Base-by-base conservation (phyloP, 2,888 invertebrate genomes). In the Deroplatys truncata region DNA sequence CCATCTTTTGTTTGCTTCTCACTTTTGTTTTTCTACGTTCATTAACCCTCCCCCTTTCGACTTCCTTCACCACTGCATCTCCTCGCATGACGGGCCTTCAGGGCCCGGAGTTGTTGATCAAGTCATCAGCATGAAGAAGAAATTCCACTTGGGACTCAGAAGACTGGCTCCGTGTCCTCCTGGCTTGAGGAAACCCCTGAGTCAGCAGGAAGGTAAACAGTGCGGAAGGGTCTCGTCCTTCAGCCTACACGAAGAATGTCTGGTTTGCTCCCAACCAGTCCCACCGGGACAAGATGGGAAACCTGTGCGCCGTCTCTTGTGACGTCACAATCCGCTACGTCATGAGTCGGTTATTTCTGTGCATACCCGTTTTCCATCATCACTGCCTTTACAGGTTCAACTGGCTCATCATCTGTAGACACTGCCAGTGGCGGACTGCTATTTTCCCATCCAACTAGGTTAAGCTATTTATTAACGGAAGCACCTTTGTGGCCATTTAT, bases 281-380 rank as follows among this genome's bases (percentile, higher is more conserved):
- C 56, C 56, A 72, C 56, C 56, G 56, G 56, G 56, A 72, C 56
- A 7, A 25, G 56, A 72, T 72, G 25, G 56, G 56, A 72, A 72
- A 72, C 56, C 56, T 72, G 56, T 72, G 56, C 56, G 16, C 56
- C 56, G 20, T 72, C 56, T 72, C 56, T 72, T 20, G 56, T 72
- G 56, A 72, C 56, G 56, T 72, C 56, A 72, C 56, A 72, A 72
- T 20, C 56, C 56, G 9, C 56, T 72, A 72, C 56, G 56, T 72
- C 56, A 72, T 20, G 56, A 72, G 56, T 20, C 56, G 25, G 56
- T 72, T 72, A 72, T 72, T 72, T 72, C 56, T 20, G 56, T 72
- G 56, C 86, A 20, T 86, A 86, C 43, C 72, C 25, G 82, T 86
- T 82, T 87, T 87, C 35, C 87, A 83, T 87, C n/a, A 82, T 85